Evolutionary conservation across 2,888 invertebrate species (phyloP).

Genomic region (Spisula solida): DNA sequence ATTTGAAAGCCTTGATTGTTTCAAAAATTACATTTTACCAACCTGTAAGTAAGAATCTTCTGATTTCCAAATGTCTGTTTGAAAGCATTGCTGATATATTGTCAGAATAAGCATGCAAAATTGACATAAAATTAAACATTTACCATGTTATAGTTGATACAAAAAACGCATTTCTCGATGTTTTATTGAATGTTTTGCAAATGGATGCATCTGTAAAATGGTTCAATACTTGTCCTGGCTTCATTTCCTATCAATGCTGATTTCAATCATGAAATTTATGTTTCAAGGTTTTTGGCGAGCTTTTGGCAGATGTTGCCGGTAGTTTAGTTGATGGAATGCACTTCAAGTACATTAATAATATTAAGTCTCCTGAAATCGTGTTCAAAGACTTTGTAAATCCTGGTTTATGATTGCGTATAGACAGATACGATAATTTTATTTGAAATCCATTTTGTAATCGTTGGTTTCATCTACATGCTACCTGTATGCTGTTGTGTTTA

Average conservation of each 20-base stretch:
- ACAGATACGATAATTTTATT: not conserved
- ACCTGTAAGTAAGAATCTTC: not conserved
- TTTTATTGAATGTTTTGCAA: not conserved
- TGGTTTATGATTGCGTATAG: not conserved
- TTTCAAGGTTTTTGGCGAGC: not conserved
- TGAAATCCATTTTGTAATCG: not conserved
- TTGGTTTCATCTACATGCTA: not conserved
- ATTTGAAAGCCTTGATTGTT: not conserved
- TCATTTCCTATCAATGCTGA: not conserved
- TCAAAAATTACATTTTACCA: not conserved
- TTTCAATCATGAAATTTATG: conserved; percentile 7
- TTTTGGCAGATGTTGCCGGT: not conserved
- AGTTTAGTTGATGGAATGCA: not conserved
- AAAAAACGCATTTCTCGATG: not conserved
- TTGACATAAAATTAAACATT: not conserved
- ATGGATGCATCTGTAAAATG: not conserved
- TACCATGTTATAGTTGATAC: not conserved
- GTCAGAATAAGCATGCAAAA: not conserved
- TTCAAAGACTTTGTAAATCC: conserved; percentile 12
- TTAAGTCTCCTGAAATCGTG: not conserved
- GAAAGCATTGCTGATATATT: not conserved
- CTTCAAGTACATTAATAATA: not conserved
- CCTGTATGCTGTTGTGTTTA: not conserved
- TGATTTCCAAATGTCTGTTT: not conserved
- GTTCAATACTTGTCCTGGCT: not conserved